A percentile compares a stretch with the other conserved stretches of the same genome.
These are phyloP conservation scores for Zaprionus vittiger DNA, from an alignment of 1,140 invertebrate species.

Conservation along the genomic window DNA sequence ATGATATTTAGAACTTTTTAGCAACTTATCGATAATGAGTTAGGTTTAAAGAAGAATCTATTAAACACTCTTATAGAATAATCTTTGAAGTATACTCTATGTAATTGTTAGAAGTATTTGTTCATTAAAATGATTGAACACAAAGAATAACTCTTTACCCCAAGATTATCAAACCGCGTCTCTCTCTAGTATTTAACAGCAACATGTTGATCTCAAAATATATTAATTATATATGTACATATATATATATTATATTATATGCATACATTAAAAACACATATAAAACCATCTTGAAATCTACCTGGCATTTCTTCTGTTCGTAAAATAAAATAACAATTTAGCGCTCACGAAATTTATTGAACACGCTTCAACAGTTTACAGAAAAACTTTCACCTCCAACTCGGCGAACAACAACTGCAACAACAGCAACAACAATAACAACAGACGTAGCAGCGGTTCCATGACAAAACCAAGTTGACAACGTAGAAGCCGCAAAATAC, in stretches of 20 bases:
- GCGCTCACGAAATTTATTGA: constrained; percentile 68
- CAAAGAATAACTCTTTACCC: no score
- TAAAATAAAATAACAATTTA: constrained; percentile 44
- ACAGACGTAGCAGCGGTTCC: constrained; percentile 28
- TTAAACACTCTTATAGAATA: no score
- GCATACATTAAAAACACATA: no score
- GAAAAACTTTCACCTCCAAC: constrained; percentile 75
- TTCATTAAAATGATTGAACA: no score
- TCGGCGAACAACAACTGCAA: constrained; percentile 37
- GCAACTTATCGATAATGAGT: no score
- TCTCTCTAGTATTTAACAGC: neutral
- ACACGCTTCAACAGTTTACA: constrained; percentile 63
- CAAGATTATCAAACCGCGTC: no score
- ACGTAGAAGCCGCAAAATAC: constrained; percentile 64
- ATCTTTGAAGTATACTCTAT: no score
- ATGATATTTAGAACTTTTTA: neutral
- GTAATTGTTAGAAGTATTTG: no score
- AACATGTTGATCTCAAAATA: neutral
- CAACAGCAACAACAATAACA: constrained; percentile 30
- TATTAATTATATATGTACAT: neutral
- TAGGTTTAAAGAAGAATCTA: no score
- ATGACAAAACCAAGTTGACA: constrained; percentile 45
- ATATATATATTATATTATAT: neutral
- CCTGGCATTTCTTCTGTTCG: neutral
- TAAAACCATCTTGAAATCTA: neutral